phyloP scores from a whole-genome alignment of 2,888 invertebrate genomes.

The Koerneria pararmatus region DNA sequence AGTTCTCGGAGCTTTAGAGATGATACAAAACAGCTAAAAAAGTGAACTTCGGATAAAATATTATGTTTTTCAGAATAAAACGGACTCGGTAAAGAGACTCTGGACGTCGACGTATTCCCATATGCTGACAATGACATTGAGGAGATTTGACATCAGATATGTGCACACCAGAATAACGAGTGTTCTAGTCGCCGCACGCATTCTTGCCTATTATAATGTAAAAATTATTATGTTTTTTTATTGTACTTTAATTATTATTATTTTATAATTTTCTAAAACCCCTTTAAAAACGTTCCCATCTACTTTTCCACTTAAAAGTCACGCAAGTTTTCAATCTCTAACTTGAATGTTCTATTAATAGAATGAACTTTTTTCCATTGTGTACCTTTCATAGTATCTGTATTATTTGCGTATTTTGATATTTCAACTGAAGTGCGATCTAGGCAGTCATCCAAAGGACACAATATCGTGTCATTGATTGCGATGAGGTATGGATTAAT shows the following conservation, averaged over 20 bases:
- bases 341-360: background rate
- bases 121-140: slow-evolving; percentile 35
- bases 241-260: too few species aligned
- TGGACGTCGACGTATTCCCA: slow-evolving; percentile 36
- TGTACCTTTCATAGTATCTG: slow-evolving; percentile 39
- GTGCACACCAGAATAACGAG: slow-evolving; percentile 44
- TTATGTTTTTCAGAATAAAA: background rate
- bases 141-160: slow-evolving; percentile 38
- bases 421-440: too few species aligned
- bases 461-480: too few species aligned
- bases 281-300: background rate
- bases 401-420: slow-evolving; percentile 33
- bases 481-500: too few species aligned
- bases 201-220: slow-evolving; percentile 32
- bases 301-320: background rate
- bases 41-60: too few species aligned
- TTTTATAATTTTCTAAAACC: background rate
- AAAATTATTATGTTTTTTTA: too few species aligned
- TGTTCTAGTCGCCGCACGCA: slow-evolving; percentile 39
- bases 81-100: background rate
- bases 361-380: slow-evolving; percentile 27
- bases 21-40: too few species aligned
- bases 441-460: too few species aligned
- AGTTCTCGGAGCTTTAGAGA: too few species aligned
- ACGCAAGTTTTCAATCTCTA: background rate